Percentiles rank a stretch among this genome's conserved stretches.
Conservation (phyloP, 2,113 vertebrate genomes). For the Scartelaos histophorus region DNA sequence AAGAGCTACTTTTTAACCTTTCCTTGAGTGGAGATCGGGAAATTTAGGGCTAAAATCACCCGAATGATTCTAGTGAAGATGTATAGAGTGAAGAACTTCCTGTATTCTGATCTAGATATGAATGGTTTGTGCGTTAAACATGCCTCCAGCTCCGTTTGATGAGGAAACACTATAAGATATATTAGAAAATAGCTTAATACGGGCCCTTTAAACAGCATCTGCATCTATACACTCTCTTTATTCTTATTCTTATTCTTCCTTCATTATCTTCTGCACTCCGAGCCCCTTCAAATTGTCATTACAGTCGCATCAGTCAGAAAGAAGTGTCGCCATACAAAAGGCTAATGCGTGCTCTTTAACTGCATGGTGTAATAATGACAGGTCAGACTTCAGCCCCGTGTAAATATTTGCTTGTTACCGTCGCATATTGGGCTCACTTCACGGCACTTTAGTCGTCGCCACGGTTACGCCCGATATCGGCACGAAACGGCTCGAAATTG, state of each 20-base stretch:
- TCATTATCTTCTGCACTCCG: constrained; percentile 20
- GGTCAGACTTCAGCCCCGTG: neutral
- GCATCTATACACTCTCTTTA: constrained; percentile 31
- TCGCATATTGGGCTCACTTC: neutral
- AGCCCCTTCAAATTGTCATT: constrained; percentile 23
- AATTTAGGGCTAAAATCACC: too few species aligned
- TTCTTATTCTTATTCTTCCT: too few species aligned
- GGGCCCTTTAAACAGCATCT: too few species aligned
- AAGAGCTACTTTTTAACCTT: too few species aligned
- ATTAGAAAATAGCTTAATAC: too few species aligned
- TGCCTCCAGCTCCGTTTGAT: too few species aligned
- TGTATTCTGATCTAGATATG: too few species aligned
- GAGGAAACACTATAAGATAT: too few species aligned
- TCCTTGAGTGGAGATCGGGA: too few species aligned
- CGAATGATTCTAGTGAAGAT: too few species aligned
- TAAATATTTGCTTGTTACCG: constrained; percentile 1
- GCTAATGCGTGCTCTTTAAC: neutral
- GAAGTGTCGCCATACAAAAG: neutral
- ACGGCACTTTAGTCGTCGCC: neutral
- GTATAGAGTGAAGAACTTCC: too few species aligned
- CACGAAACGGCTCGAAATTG: neutral
- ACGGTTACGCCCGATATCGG: neutral
- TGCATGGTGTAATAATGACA: neutral
- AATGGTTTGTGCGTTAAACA: too few species aligned
- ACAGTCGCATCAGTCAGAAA: neutral